Evolutionary conservation across 30 jellyfish, hydroid and myxozoan species (phyloP), one percentile per base, ranked within the genome.

Genomic region (Aurelia aurita complex sp. Pacific): DNA sequence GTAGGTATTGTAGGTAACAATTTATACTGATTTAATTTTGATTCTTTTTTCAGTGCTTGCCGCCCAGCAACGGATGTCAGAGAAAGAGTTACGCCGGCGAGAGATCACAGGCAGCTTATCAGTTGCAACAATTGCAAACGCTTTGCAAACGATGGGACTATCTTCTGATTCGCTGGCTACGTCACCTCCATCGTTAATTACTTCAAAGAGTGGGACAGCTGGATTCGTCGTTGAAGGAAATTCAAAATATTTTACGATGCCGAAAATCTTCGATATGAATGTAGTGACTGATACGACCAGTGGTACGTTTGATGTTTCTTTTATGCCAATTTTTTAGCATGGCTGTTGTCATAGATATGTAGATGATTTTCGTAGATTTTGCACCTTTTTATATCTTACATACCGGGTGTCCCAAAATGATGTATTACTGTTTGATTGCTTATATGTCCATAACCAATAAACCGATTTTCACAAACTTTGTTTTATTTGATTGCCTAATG

Each of bases 51-150:
- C 80, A 94, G 98, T 76, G 3, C 10, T 88, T 42, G 99, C 97
- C 3, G 82, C 97, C 16, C 91, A 86, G 59, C 99, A 94, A 63
- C 78, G 99, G n/a, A 94, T 94, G 99, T 77, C 97, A 13, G 97
- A 94, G 40, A 86, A 89, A 76, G 99, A 94, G 78, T 76, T 87
- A 34, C 76, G 80, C 19, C 96, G 99, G 42, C 94, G 99, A 17
- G 92, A 88, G 64, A 76, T 84, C 34, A 94, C 99, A 46, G 99
- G 99, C 1, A 77, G 91, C 55, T 73, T 90, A 18, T 94, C 99
- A 18, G 83, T 80, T 5, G 91, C 92, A 61, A 80, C 99, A 3
- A 72, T 94, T 19, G 73, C 92, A 16, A 69, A 87, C 16, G 88
- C 92, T 6, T 19, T 94, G 68, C 77, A 80, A 61, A 23, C 88